Percentiles rank a stretch among this genome's conserved stretches.
These are phyloP conservation scores for Brachyistius frenatus DNA, from an alignment of 2,113 vertebrate species.

Conservation along the genomic window DNA sequence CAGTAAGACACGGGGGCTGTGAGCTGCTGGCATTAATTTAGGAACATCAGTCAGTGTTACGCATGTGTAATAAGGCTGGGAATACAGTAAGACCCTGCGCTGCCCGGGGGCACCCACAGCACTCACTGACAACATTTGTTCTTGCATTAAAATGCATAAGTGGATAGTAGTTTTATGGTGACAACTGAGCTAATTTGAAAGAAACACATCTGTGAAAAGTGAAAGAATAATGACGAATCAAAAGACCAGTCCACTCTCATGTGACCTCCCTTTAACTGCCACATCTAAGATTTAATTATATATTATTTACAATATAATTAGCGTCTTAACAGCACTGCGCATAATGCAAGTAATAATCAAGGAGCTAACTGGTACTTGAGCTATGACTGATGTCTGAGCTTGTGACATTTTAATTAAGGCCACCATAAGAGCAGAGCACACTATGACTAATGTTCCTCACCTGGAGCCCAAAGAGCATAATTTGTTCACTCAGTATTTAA, in stretches of 20 bases:
- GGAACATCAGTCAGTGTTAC: constrained; percentile 62
- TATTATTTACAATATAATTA: constrained; percentile 51
- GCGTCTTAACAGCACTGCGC: constrained; percentile 21
- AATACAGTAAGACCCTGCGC: constrained; percentile 58
- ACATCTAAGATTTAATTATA: constrained; percentile 42
- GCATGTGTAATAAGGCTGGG: constrained; percentile 71
- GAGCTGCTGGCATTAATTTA: constrained; percentile 57
- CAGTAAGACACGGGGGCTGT: constrained; percentile 22
- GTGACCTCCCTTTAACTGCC: constrained; percentile 13
- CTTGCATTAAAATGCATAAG: constrained; percentile 64
- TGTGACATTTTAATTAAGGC: constrained; percentile 74
- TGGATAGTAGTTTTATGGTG: constrained; percentile 52
- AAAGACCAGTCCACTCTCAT: constrained; percentile 1
- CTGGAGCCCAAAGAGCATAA: constrained; percentile 58
- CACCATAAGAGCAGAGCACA: constrained; percentile 59
- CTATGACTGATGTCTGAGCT: constrained; percentile 57
- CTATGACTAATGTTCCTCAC: constrained; percentile 69
- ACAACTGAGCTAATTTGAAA: constrained; percentile 35
- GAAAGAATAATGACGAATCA: constrained; percentile 15
- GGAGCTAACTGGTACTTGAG: constrained; percentile 54
- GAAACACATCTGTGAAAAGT: constrained; percentile 4
- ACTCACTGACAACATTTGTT: constrained; percentile 72
- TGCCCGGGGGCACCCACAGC: constrained; percentile 54
- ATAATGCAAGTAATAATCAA: constrained; percentile 52
- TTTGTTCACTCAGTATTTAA: constrained; percentile 67